Percentiles rank a stretch among this genome's conserved stretches.
phyloP scores from a whole-genome alignment of 2,113 vertebrate species.

The Phyllostomus hastatus region DNA sequence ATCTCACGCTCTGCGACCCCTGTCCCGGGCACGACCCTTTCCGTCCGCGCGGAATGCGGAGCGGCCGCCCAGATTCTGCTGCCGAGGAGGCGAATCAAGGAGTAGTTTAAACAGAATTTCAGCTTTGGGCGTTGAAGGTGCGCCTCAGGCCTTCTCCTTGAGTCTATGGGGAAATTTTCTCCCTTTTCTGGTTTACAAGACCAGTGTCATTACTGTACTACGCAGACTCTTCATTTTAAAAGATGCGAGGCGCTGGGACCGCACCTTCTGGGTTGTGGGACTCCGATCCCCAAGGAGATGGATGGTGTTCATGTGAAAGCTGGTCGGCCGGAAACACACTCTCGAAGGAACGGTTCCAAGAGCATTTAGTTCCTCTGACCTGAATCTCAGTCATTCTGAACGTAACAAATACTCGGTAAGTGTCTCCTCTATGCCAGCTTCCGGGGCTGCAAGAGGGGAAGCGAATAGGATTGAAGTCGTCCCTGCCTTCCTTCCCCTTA shows the following conservation, averaged over 20 bases:
- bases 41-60: not conserved
- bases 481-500: not conserved
- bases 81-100: too few species aligned
- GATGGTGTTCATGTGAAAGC: not conserved
- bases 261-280: rapidly evolving
- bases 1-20: not conserved
- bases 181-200: too few species aligned
- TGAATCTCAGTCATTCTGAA: not conserved
- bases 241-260: rapidly evolving
- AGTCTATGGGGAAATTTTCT: too few species aligned
- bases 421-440: not conserved
- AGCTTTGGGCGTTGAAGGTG: too few species aligned
- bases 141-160: too few species aligned
- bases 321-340: not conserved
- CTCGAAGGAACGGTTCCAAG: not conserved
- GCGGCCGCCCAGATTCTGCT: not conserved
- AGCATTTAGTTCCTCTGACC: not conserved
- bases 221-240: too few species aligned
- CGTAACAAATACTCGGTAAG: not conserved
- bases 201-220: too few species aligned
- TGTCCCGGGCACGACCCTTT: not conserved
- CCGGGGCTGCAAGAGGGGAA: not conserved
- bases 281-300: rapidly evolving
- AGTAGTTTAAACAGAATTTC: too few species aligned
- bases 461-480: not conserved